These are phyloP conservation scores for Pantherophis vulpinus DNA, from an alignment of 2,797 vertebrate species.

Conservation along the genomic window DNA sequence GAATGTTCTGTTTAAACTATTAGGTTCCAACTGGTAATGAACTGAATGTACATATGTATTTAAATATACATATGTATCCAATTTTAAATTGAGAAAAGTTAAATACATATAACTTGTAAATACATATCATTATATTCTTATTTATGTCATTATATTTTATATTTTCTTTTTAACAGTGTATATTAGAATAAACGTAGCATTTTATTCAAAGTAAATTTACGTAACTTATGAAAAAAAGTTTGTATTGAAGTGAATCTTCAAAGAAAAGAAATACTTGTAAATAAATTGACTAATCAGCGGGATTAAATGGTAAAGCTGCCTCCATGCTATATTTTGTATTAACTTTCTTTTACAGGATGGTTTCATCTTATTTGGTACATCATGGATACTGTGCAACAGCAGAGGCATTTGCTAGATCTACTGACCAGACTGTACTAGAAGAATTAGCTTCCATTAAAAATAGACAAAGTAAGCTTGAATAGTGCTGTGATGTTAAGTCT, in stretches of 20 bases:
- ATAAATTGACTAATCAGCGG: background rate
- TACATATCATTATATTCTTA: background rate
- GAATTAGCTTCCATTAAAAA: constrained; percentile 85
- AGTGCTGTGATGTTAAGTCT: constrained; percentile 17
- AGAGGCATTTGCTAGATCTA: constrained; percentile 84
- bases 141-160: background rate
- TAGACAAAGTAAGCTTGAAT: constrained; percentile 79
- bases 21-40: background rate
- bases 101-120: background rate
- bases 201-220: background rate
- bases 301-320: background rate
- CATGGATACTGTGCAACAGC: constrained; percentile 85
- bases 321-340: constrained; percentile 40
- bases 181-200: background rate
- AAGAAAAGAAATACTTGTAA: background rate
- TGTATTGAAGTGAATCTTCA: background rate
- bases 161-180: background rate
- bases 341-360: constrained; percentile 76
- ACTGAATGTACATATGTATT: background rate
- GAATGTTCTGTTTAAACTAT: background rate
- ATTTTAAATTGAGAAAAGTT: background rate
- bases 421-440: constrained; percentile 83
- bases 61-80: background rate
- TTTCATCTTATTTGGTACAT: constrained; percentile 83
- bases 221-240: background rate